Percentiles rank a stretch among this genome's conserved stretches.
These are phyloP conservation scores for Himalopsyche anomala DNA, from an alignment of 2,888 invertebrate species.

Conservation along the genomic window DNA sequence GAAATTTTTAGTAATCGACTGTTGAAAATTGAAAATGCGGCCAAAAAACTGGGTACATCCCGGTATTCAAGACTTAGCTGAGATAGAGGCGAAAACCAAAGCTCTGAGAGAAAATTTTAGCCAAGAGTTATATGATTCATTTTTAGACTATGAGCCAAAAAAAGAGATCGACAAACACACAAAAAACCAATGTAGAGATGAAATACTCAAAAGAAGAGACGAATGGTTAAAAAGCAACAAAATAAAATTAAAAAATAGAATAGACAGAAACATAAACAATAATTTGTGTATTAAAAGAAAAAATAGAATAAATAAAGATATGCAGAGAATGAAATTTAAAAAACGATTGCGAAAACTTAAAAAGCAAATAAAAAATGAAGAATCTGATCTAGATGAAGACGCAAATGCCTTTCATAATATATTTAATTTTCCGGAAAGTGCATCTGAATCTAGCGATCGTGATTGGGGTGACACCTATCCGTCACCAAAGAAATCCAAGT, in stretches of 20 bases:
- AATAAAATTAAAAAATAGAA: no score
- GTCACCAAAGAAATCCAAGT: no score
- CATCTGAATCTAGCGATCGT: no score
- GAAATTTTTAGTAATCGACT: no score
- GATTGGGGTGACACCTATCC: no score
- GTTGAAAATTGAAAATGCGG: not conserved
- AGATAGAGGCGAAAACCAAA: not conserved
- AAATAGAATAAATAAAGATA: not conserved
- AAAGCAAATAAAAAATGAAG: no score
- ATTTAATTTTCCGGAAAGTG: no score
- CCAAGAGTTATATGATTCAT: not conserved
- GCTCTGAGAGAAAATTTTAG: not conserved
- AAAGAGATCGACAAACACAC: no score
- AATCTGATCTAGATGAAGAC: no score
- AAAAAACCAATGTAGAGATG: not conserved
- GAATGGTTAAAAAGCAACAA: no score
- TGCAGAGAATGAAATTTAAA: not conserved
- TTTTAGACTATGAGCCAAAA: not conserved
- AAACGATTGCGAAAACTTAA: not conserved
- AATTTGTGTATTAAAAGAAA: not conserved
- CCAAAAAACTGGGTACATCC: not conserved
- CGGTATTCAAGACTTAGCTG: not conserved
- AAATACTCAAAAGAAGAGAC: not conserved
- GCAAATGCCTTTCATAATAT: no score
- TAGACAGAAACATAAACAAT: no score